Evolutionary conservation across 2,797 vertebrate species (phyloP), one percentile per base, ranked within the genome.

Genomic region (Acanthornis magna): DNA sequence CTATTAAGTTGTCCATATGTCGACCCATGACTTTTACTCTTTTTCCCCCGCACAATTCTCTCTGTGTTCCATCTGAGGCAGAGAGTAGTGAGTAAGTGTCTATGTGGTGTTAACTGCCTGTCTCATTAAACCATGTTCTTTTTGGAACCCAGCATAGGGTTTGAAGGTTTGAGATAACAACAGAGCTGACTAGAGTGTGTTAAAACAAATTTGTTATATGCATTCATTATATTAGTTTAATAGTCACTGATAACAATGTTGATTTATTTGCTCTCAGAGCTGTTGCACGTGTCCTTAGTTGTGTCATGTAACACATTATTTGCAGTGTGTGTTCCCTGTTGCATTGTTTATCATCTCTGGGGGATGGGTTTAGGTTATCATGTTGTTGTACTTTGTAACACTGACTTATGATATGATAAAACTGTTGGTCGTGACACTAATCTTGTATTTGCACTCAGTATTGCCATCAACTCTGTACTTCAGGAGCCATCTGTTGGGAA

Each of bases 401-500:
- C 47, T 72, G 60, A 78, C 74, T 90, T 77, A 53, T 32, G 45
- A 71, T 76, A 71, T 53, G 79, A 89, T 78, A 72, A 78, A 90
- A 78, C 73, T 77, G 51, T 58, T 77, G n/a, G 26, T 65, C 6
- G 10, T 72, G 66, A 77, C 45, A 60, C n/a, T 77, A 72, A 84
- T 72, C 34, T 84, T 27, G 45, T 77, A 72, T 84, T 77, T 71
- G 53, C 53, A 66, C 11, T 73, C 53, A 61, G 67, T 7, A 36
- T 29, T 78, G 40, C 47, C 34, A 73, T 48, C 53, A 85, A 54
- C 27, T 66, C 40, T 27, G 60, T 85, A 48, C 67, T 77, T 78
- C 60, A 73, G 67, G 88, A 61, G 88, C 88, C 88, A 90, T 85
- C 88, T 90, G 73, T 90, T 17, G 74, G 88, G 74, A 85, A n/a